Evolutionary conservation across 2,797 vertebrate genomes (phyloP).

Genomic region (Labroides dimidiatus): DNA sequence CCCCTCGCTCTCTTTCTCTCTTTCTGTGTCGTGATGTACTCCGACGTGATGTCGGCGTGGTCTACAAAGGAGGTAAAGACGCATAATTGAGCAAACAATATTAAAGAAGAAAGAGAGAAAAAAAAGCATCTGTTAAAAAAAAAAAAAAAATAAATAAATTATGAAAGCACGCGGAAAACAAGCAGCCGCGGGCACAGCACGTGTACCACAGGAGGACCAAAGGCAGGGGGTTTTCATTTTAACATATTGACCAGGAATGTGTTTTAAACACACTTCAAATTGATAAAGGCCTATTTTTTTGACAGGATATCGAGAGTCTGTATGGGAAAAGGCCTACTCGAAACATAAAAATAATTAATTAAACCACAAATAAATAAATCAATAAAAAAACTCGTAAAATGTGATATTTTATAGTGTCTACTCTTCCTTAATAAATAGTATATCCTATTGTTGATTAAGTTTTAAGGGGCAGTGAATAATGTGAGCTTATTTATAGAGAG

Average conservation of each 20-base stretch:
- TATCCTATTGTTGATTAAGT: too few relatives aligned
- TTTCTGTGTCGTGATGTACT: constrained; percentile 9
- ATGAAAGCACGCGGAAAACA: neutral
- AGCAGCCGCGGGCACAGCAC: neutral
- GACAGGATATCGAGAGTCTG: neutral
- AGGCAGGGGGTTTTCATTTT: neutral
- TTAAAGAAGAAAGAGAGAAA: too few relatives aligned
- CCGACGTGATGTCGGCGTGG: constrained; percentile 31
- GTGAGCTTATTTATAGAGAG: too few relatives aligned
- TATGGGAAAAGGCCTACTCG: constrained; percentile 30
- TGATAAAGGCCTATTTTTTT: neutral
- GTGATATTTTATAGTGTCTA: too few relatives aligned
- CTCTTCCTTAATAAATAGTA: too few relatives aligned
- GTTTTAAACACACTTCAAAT: neutral
- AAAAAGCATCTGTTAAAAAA: neutral
- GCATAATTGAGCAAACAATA: constrained; percentile 36
- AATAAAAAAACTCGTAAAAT: too few relatives aligned
- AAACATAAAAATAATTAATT: too few relatives aligned
- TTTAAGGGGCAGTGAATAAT: too few relatives aligned
- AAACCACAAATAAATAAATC: too few relatives aligned
- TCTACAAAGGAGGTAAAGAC: constrained; percentile 49
- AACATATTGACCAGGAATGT: neutral
- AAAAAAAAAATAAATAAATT: too few relatives aligned
- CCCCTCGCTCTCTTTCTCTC: constrained; percentile 64
- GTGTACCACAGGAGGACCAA: neutral